These are phyloP conservation scores for Deilephila porcellus DNA, from an alignment of 2,888 invertebrate species.

Conservation along the genomic window DNA sequence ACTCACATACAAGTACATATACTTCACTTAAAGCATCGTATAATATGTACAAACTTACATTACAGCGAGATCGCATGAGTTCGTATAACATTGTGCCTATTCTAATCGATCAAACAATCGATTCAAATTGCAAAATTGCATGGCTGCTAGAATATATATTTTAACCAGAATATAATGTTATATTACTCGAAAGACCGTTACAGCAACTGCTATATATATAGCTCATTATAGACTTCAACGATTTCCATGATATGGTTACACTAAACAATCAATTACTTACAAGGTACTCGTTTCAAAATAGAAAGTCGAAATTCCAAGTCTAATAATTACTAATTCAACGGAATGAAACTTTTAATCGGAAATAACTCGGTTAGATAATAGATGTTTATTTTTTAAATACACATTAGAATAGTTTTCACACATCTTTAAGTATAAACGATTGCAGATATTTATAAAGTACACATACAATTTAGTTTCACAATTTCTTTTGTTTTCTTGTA, in stretches of 20 bases:
- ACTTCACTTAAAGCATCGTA: constrained; percentile 4
- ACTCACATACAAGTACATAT: not conserved
- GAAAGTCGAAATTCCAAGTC: constrained; percentile 9
- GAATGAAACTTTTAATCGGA: not conserved
- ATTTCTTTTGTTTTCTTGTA: not conserved
- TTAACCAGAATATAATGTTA: constrained; percentile 10
- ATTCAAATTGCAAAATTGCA: constrained; percentile 28
- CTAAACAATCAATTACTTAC: constrained; percentile 38
- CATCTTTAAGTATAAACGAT: no score
- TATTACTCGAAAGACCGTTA: constrained; percentile 36
- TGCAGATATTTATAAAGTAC: not conserved
- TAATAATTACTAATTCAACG: not conserved
- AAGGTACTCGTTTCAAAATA: constrained; percentile 33
- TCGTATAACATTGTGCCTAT: constrained; percentile 30
- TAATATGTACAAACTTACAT: constrained; percentile 31
- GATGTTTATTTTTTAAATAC: constrained; percentile 19
- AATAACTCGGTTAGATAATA: constrained; percentile 1
- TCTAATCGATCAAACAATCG: constrained; percentile 19
- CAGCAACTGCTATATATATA: constrained; percentile 36
- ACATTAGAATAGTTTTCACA: constrained; percentile 14
- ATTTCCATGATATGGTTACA: constrained; percentile 51
- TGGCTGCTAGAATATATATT: constrained; percentile 9
- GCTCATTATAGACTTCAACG: constrained; percentile 34
- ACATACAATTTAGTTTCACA: not conserved
- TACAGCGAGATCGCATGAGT: constrained; percentile 30